Percentiles rank a stretch among this genome's conserved stretches.
Conservation (phyloP, 2,888 invertebrate species). For the Toxonevra muliebris region DNA sequence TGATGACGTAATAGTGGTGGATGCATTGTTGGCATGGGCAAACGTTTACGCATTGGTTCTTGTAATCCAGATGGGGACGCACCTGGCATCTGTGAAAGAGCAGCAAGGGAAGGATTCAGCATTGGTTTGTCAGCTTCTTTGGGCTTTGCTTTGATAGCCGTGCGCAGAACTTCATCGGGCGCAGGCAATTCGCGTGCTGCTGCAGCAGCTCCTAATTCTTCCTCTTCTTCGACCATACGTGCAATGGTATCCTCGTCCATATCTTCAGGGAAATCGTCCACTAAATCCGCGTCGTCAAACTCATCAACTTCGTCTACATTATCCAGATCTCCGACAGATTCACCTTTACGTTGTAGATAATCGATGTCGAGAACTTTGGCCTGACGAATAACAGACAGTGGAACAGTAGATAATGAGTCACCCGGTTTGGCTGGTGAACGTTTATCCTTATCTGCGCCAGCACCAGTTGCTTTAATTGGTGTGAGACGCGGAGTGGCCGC, state of each 20-base stretch:
- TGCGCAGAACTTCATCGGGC: constrained; percentile 58
- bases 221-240: constrained; percentile 73
- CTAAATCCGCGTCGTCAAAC: constrained; percentile 62
- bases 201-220: constrained; percentile 70
- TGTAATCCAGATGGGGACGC: constrained; percentile 60
- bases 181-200: constrained; percentile 68
- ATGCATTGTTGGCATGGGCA: constrained; percentile 63
- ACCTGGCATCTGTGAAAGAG: constrained; percentile 40
- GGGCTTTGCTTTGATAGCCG: constrained; percentile 42
- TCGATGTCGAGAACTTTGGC: constrained; percentile 64
- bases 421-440: constrained; percentile 53
- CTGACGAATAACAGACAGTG: constrained; percentile 62
- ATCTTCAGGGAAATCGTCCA: constrained; percentile 66
- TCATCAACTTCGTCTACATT: constrained; percentile 57
- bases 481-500: constrained; percentile 60
- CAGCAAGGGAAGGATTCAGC: constrained; percentile 31
- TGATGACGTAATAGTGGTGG: constrained; percentile 61
- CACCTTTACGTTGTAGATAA: constrained; percentile 62
- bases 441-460: constrained; percentile 46
- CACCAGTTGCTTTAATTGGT: constrained; percentile 54
- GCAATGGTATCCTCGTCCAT: constrained; percentile 66
- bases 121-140: constrained; percentile 36
- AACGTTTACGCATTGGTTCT: constrained; percentile 60
- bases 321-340: constrained; percentile 56
- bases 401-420: constrained; percentile 63